Percentiles rank a stretch among this genome's conserved stretches.
phyloP scores from a whole-genome alignment of 1,140 invertebrate species.

The Nomia melanderi region DNA sequence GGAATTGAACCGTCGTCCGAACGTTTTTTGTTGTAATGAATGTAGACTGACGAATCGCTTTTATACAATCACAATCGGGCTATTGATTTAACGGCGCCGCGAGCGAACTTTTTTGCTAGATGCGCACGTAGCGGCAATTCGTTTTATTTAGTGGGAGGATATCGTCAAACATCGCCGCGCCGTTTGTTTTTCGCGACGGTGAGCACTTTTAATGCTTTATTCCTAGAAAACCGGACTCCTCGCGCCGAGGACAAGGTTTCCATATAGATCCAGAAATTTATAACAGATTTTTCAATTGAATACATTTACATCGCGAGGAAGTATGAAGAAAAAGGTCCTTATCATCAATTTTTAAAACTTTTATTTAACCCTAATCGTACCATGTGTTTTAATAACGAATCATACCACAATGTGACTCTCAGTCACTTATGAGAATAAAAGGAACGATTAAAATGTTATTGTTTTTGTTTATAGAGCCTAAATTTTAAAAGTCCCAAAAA shows the following conservation, averaged over 20 bases:
- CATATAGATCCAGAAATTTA: slow-evolving; percentile 43
- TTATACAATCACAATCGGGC: slow-evolving; percentile 54
- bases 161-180: slow-evolving; percentile 57
- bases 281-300: slow-evolving; percentile 47
- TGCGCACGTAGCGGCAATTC: slow-evolving; percentile 45
- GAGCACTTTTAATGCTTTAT: slow-evolving; percentile 57
- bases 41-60: slow-evolving; percentile 38
- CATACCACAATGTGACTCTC: too few relatives aligned
- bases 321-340: too few relatives aligned
- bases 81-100: slow-evolving; percentile 54
- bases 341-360: too few relatives aligned
- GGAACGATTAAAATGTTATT: too few relatives aligned
- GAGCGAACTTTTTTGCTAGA: slow-evolving; percentile 49
- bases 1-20: slow-evolving; percentile 1
- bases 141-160: slow-evolving; percentile 61
- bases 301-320: too few relatives aligned
- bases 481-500: too few relatives aligned
- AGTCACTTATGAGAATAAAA: too few relatives aligned
- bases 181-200: slow-evolving; percentile 38
- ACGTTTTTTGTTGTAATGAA: slow-evolving; percentile 24
- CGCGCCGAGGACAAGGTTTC: slow-evolving; percentile 30
- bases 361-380: too few relatives aligned
- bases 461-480: too few relatives aligned
- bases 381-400: too few relatives aligned
- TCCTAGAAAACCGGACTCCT: slow-evolving; percentile 24